Conservation (phyloP, 2,797 vertebrate species). For the Anomalospiza imberbis region DNA sequence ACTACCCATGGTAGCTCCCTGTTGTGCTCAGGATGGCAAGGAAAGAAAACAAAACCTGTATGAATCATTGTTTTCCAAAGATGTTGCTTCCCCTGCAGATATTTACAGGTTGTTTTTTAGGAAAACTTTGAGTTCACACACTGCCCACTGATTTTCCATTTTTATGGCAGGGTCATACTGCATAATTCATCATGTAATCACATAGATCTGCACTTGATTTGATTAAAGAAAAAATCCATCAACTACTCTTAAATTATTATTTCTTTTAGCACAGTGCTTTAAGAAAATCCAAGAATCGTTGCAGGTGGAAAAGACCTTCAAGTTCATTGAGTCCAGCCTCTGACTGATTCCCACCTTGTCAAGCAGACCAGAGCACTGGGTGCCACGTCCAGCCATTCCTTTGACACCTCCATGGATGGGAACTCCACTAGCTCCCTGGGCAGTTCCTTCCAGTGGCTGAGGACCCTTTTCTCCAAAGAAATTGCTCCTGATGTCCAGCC, state of each 20-base stretch:
- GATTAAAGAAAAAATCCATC: neutral
- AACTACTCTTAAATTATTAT: neutral
- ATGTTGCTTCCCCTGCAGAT: conserved; percentile 51
- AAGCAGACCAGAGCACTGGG: too few species aligned
- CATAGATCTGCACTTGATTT: neutral
- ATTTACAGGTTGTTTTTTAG: conserved; percentile 47
- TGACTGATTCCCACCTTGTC: neutral
- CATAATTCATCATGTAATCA: neutral
- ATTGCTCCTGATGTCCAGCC: neutral
- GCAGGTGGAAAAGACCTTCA: neutral
- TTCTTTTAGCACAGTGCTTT: neutral
- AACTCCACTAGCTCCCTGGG: neutral
- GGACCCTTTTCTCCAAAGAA: neutral
- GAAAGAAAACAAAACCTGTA: neutral
- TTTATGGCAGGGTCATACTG: conserved; percentile 16
- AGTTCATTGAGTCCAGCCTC: too few species aligned
- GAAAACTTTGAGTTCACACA: conserved; percentile 40
- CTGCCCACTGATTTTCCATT: conserved; percentile 44
- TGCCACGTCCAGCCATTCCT: neutral
- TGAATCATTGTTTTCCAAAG: conserved; percentile 64
- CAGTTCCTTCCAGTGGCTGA: neutral
- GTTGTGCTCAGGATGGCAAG: conserved; percentile 11
- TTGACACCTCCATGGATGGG: neutral
- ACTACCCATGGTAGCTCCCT: neutral
- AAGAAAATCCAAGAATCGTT: neutral